Evolutionary conservation across 1,140 invertebrate species (phyloP).

Genomic region (Colletes gigas): DNA sequence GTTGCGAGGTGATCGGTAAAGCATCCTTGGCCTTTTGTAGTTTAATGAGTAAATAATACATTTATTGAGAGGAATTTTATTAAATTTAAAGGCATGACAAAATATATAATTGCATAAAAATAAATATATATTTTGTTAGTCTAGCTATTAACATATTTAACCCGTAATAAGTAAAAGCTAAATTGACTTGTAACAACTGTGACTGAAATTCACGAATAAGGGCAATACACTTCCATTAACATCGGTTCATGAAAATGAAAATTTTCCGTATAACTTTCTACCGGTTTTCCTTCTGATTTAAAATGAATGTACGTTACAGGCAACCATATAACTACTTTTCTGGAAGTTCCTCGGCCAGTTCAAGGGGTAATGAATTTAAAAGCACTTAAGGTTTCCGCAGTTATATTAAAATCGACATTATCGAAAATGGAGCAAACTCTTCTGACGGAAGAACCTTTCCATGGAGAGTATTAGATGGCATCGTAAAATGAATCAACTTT

Average conservation of each 20-base stretch:
- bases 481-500: not conserved
- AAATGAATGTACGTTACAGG: not conserved
- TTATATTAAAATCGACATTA: slow-evolving; percentile 30
- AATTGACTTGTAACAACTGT: too few relatives aligned
- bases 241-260: not conserved
- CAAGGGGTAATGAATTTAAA: slow-evolving; percentile 27
- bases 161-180: too few relatives aligned
- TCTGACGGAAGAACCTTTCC: not conserved
- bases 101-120: too few relatives aligned
- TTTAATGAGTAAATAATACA: too few relatives aligned
- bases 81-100: too few relatives aligned
- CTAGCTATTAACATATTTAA: too few relatives aligned
- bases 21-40: too few relatives aligned
- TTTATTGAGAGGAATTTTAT: too few relatives aligned
- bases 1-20: too few relatives aligned
- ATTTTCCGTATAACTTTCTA: not conserved
- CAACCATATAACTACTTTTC: not conserved
- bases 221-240: not conserved
- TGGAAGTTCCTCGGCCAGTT: not conserved
- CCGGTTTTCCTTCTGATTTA: not conserved
- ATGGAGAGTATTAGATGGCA: not conserved
- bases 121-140: too few relatives aligned
- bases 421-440: slow-evolving; percentile 18
- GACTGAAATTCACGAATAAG: not conserved
- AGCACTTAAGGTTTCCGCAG: slow-evolving; percentile 7